phyloP scores from a whole-genome alignment of 1,140 invertebrate genomes.

The Aplysia californica region DNA sequence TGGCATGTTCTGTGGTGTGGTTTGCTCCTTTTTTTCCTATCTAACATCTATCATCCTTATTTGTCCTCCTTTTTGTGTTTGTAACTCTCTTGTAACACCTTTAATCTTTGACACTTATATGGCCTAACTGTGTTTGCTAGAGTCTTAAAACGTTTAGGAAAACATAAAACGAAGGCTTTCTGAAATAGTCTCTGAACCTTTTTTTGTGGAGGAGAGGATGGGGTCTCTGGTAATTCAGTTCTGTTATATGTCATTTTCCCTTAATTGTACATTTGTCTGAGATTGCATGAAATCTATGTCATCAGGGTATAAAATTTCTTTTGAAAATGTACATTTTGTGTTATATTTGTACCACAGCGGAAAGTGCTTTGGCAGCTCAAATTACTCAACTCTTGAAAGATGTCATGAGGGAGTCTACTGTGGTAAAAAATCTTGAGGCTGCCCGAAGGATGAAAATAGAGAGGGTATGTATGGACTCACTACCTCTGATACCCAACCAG shows the following conservation, averaged over 20 bases:
- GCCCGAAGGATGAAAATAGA: conserved; percentile 36
- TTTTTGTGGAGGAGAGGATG: too few species aligned
- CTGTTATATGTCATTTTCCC: not conserved
- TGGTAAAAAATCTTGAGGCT: conserved; percentile 41
- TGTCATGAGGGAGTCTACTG: conserved; percentile 39
- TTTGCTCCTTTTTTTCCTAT: not conserved
- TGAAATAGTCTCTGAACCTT: too few species aligned
- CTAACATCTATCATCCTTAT: not conserved
- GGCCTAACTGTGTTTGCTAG: too few species aligned
- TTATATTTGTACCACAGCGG: not conserved
- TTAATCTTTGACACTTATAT: too few species aligned
- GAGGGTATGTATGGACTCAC: conserved; percentile 29
- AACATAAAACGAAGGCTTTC: not conserved
- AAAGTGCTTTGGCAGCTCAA: not conserved
- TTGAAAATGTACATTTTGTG: not conserved
- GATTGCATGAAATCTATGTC: not conserved
- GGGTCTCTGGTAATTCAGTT: not conserved
- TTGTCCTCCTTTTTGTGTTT: too few species aligned
- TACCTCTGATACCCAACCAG: not conserved
- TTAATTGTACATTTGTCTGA: not conserved
- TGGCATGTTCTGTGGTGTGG: too few species aligned
- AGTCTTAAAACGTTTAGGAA: not conserved
- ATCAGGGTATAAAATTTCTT: not conserved
- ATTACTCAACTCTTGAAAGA: conserved; percentile 34
- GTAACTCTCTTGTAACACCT: too few species aligned